These are phyloP conservation scores for Liodrosophila aerea DNA, from an alignment of 2,888 invertebrate genomes.

Conservation along the genomic window DNA sequence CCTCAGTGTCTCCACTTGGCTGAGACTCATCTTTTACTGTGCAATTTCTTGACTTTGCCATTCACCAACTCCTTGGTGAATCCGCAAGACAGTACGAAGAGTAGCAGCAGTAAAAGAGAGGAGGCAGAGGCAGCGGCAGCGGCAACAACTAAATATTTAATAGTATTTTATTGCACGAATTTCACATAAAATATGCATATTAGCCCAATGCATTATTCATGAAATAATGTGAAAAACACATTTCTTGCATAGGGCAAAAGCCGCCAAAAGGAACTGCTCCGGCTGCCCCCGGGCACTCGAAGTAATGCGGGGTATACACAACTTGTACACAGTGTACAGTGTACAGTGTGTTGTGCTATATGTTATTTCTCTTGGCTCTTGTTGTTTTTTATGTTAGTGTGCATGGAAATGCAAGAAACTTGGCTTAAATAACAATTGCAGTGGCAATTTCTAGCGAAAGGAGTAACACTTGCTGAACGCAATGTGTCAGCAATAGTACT, in stretches of 20 bases:
- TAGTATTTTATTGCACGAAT: conserved; percentile 82
- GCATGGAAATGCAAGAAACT: conserved; percentile 51
- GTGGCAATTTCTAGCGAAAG: conserved; percentile 47
- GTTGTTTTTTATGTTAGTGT: conserved; percentile 35
- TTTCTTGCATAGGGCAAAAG: conserved; percentile 58
- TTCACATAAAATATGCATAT: conserved; percentile 82
- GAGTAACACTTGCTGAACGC: conserved; percentile 34
- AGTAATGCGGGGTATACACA: conserved; percentile 7
- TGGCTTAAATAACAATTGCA: conserved; percentile 57
- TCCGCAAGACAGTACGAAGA: conserved; percentile 24
- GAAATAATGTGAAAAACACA: conserved; percentile 80
- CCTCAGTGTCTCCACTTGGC: background rate
- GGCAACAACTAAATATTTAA: conserved; percentile 81
- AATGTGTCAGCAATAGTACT: conserved; percentile 45
- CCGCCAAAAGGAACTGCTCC: conserved; percentile 42
- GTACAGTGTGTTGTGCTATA: conserved; percentile 1
- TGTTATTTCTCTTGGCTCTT: conserved; percentile 10
- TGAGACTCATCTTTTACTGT: conserved; percentile 34
- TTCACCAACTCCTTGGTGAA: conserved; percentile 53
- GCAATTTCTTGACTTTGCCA: conserved; percentile 35
- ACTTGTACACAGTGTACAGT: too few relatives aligned
- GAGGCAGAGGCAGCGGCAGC: conserved; percentile 8
- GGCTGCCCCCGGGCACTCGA: conserved; percentile 5
- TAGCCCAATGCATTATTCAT: conserved; percentile 81
- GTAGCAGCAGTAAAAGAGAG: background rate